A percentile compares a stretch with the other conserved stretches of the same genome.
Evolutionary conservation across 2,797 vertebrate species (phyloP).

Genomic region (Enoplosus armatus): DNA sequence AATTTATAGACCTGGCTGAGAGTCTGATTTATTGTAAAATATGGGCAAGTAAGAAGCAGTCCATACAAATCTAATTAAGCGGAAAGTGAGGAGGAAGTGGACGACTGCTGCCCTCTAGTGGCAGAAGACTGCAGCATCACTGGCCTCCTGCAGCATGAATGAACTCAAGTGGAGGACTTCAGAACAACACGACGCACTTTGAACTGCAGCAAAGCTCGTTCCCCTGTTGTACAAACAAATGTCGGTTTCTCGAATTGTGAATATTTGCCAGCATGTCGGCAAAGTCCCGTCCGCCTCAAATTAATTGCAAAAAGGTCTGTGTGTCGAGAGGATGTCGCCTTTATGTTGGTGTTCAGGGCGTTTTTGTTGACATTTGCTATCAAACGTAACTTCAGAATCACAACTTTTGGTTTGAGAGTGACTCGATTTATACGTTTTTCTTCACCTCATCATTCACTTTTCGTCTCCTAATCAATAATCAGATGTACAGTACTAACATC

Average conservation of each 20-base stretch:
- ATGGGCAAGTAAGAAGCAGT: slow-evolving; percentile 2
- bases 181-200: background rate
- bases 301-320: background rate
- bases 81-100: background rate
- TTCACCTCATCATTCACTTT: background rate
- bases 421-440: background rate
- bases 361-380: background rate
- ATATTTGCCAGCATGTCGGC: slow-evolving; percentile 51
- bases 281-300: background rate
- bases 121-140: slow-evolving; percentile 1
- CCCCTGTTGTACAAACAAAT: background rate
- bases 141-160: background rate
- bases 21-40: slow-evolving; percentile 45
- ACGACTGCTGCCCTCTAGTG: slow-evolving; percentile 55
- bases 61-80: slow-evolving; percentile 1
- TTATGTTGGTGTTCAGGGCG: no score
- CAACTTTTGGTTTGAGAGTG: background rate
- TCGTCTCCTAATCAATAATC: background rate
- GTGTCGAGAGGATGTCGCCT: no score
- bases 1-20: slow-evolving; percentile 13
- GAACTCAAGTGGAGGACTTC: background rate
- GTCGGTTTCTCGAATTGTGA: background rate
- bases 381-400: no score
- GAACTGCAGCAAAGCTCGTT: background rate
- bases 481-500: slow-evolving; percentile 33